phyloP scores from a whole-genome alignment of 1,140 invertebrate genomes.

The Aricia agestis region DNA sequence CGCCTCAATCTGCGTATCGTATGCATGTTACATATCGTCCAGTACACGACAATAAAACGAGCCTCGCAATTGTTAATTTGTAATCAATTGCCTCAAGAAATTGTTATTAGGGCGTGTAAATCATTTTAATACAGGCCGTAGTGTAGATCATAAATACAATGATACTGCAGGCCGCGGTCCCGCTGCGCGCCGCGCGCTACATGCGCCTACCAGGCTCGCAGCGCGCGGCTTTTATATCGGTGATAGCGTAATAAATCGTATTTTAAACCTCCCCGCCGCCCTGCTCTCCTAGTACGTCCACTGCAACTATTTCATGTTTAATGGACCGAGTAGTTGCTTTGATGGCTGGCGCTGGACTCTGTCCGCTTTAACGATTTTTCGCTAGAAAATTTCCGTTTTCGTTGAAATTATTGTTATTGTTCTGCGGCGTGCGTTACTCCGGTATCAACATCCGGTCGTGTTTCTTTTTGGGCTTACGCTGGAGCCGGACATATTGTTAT shows the following conservation, averaged over 20 bases:
- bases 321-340: slow-evolving; percentile 59
- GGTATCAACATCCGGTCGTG: slow-evolving; percentile 28
- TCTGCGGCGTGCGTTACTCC: slow-evolving; percentile 36
- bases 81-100: slow-evolving; percentile 17
- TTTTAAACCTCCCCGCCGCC: slow-evolving; percentile 48
- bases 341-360: slow-evolving; percentile 43
- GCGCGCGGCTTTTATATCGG: slow-evolving; percentile 41
- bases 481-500: slow-evolving; percentile 11
- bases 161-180: slow-evolving; percentile 28
- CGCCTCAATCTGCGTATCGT: too few relatives aligned
- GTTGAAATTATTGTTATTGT: slow-evolving; percentile 59
- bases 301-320: slow-evolving; percentile 60
- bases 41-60: background rate
- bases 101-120: slow-evolving; percentile 26
- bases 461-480: slow-evolving; percentile 20
- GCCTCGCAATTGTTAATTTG: slow-evolving; percentile 19
- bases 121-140: slow-evolving; percentile 29
- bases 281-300: slow-evolving; percentile 38
- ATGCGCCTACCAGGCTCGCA: slow-evolving; percentile 50
- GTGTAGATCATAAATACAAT: slow-evolving; percentile 21
- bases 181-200: slow-evolving; percentile 42
- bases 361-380: slow-evolving; percentile 55
- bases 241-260: slow-evolving; percentile 50
- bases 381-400: slow-evolving; percentile 58
- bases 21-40: background rate